phyloP scores from a whole-genome alignment of 2,888 invertebrate genomes.

The Torymus auratus region DNA sequence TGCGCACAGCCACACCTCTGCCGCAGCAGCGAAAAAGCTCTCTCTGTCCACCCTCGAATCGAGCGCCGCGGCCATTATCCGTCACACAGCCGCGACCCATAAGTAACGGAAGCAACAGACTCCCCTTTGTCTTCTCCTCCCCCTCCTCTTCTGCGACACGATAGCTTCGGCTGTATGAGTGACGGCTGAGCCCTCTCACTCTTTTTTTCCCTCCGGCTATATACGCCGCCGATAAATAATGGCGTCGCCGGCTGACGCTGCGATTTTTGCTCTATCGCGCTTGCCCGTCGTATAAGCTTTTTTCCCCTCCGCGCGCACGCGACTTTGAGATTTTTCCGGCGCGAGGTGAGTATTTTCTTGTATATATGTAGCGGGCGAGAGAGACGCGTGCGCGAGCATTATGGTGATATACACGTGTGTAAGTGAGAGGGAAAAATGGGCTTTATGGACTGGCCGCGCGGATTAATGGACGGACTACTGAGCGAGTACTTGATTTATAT shows the following conservation, averaged over 20 bases:
- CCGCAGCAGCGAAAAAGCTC: too few relatives aligned
- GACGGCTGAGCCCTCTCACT: conserved; percentile 14
- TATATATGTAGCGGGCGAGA: too few relatives aligned
- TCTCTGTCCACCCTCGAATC: neutral
- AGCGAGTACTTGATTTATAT: too few relatives aligned
- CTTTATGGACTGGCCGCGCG: too few relatives aligned
- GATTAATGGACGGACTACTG: too few relatives aligned
- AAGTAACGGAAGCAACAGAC: conserved; percentile 49
- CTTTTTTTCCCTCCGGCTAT: neutral
- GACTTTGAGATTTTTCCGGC: too few relatives aligned
- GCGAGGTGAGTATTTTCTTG: too few relatives aligned
- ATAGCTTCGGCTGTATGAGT: conserved; percentile 11
- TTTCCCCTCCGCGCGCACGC: too few relatives aligned
- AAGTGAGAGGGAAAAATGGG: too few relatives aligned
- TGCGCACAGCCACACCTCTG: too few relatives aligned
- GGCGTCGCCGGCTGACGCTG: conserved; percentile 24
- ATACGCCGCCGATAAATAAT: conserved; percentile 38
- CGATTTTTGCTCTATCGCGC: conserved; percentile 38
- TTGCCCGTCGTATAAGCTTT: neutral
- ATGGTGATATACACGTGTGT: too few relatives aligned
- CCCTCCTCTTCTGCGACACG: neutral
- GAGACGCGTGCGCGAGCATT: too few relatives aligned
- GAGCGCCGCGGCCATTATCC: conserved; percentile 1
- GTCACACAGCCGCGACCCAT: conserved; percentile 5
- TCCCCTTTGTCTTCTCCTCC: conserved; percentile 40